Conservation (phyloP, 2,797 vertebrate genomes). For the Gymnothorax javanicus region DNA sequence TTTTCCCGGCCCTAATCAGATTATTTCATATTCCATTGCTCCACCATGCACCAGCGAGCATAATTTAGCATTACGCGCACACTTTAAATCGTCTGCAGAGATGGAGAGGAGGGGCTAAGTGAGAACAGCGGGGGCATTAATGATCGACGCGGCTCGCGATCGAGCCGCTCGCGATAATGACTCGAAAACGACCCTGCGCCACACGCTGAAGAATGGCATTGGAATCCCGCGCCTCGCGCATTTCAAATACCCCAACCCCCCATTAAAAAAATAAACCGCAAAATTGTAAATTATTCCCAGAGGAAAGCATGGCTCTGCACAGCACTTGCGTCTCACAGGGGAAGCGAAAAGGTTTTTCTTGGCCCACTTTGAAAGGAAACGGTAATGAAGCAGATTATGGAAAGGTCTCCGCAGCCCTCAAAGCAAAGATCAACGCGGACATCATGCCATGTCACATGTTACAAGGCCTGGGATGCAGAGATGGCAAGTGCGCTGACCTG, state of each 20-base stretch:
- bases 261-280: constrained; percentile 40
- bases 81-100: constrained; percentile 21
- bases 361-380: constrained; percentile 35
- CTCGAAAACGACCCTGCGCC: not conserved
- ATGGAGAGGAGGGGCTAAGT: not conserved
- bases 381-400: constrained; percentile 33
- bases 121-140: not conserved
- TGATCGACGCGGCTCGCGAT: not conserved
- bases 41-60: constrained; percentile 42
- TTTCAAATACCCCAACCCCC: constrained; percentile 7
- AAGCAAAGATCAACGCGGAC: not conserved
- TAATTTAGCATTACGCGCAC: constrained; percentile 36
- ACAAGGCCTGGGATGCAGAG: constrained; percentile 12
- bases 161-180: constrained; percentile 27
- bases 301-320: constrained; percentile 38
- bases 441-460: constrained; percentile 14
- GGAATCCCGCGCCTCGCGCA: constrained; percentile 13
- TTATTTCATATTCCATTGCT: constrained; percentile 35
- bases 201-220: constrained; percentile 20
- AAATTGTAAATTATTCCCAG: constrained; percentile 43
- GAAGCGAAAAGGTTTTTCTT: constrained; percentile 36
- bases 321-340: constrained; percentile 35
- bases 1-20: constrained; percentile 37
- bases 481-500: not conserved
- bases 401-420: not conserved